Conservation (phyloP, 2,113 vertebrate genomes). For the Poeciliopsis occidentalis region DNA sequence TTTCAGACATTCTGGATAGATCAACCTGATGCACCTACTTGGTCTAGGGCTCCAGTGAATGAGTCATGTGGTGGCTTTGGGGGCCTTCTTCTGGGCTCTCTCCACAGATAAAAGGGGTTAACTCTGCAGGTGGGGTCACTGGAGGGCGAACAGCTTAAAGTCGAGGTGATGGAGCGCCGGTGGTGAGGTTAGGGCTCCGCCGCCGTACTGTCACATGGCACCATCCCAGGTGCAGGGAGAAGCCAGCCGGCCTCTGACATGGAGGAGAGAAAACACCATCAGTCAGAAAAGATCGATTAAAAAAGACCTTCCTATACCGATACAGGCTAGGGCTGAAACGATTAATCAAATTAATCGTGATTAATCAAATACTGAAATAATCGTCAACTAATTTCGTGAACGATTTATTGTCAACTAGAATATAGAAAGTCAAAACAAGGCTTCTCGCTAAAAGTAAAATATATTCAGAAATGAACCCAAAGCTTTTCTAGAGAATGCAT, state of each 20-base stretch:
- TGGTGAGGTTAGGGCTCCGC: slow-evolving; percentile 65
- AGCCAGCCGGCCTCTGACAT: slow-evolving; percentile 52
- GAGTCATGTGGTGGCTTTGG: slow-evolving; percentile 72
- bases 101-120: slow-evolving; percentile 26
- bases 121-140: slow-evolving; percentile 11
- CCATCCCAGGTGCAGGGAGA: slow-evolving; percentile 70
- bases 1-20: neutral
- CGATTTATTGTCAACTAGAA: too few species aligned
- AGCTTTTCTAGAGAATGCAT: too few species aligned
- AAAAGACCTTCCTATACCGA: too few species aligned
- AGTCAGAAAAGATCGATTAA: neutral
- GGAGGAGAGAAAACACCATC: neutral
- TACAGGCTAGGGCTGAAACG: too few species aligned
- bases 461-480: too few species aligned
- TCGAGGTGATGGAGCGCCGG: slow-evolving; percentile 28
- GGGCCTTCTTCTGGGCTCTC: slow-evolving; percentile 67
- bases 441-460: too few species aligned
- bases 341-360: too few species aligned
- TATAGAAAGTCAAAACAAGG: too few species aligned
- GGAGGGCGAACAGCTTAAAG: slow-evolving; percentile 31
- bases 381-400: too few species aligned
- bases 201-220: slow-evolving; percentile 72
- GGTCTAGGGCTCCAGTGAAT: slow-evolving; percentile 68
- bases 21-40: slow-evolving; percentile 54
- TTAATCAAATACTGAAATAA: too few species aligned